Conservation (phyloP, 1,140 invertebrate species). For the Drosophila azteca region DNA sequence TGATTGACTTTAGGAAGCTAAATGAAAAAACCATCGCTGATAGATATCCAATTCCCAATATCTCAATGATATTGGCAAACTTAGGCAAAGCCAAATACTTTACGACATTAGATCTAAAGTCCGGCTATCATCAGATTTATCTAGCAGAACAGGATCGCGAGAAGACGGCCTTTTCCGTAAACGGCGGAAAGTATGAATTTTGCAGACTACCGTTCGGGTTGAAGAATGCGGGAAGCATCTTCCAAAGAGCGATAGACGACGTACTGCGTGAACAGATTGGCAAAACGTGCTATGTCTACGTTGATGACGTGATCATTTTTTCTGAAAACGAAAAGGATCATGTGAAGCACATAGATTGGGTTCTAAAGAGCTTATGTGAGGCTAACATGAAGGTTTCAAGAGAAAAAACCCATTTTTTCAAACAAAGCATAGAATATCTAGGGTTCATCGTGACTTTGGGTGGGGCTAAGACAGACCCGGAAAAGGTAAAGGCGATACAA, state of each 20-base stretch:
- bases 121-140: constrained; percentile 81
- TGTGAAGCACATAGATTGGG: constrained; percentile 14
- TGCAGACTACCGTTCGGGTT: constrained; percentile 16
- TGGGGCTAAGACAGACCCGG: not conserved
- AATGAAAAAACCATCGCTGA: not conserved
- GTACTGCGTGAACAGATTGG: constrained; percentile 19
- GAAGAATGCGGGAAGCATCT: constrained; percentile 30
- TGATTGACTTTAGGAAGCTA: too few relatives aligned
- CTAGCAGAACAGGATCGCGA: constrained; percentile 68
- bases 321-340: constrained; percentile 14
- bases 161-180: constrained; percentile 84
- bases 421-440: not conserved
- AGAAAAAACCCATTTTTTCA: not conserved
- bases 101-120: constrained; percentile 20
- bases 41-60: not conserved
- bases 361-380: constrained; percentile 1
- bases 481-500: constrained; percentile 1
- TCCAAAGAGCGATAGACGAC: constrained; percentile 28
- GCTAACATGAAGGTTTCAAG: not conserved
- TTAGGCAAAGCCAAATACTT: constrained; percentile 24
- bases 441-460: not conserved
- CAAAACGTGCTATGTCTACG: constrained; percentile 32
- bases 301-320: constrained; percentile 30
- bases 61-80: constrained; percentile 74
- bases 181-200: constrained; percentile 45